Base-by-base conservation (phyloP, 2,113 vertebrate genomes). In the Leuciscus idus region DNA sequence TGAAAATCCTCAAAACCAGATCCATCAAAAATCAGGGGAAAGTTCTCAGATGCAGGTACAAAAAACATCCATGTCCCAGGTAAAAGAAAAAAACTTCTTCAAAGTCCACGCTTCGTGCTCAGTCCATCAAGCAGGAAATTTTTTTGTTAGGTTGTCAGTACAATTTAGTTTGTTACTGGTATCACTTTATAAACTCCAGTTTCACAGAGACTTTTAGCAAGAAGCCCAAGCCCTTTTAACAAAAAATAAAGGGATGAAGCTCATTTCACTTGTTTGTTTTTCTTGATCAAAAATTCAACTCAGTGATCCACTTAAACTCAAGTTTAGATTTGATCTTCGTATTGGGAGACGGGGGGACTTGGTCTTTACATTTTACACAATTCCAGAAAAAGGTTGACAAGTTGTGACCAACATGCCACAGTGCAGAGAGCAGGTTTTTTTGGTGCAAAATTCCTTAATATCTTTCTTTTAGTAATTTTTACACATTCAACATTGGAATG, bases 81-180 rank as follows among this genome's bases (percentile, higher is more conserved):
- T 33, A 74, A 13, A 36, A 39, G 4, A 4, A 17, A 48, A 36
- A 85, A 85, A 43, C 10, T 15, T 46, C 46, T 73, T 50, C 80
- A 79, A 12, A 15, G 79, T 59, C 48, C 80, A 80, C 10, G 68
- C 85, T 84, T 84, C 84, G 57, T 9, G 62, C 17, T 82, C 48
- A 84, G 68, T 57, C 68, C 82, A 59, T 70, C 62, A 52, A 48
- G 33, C 75, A 76, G 43, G 12, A 21, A 28, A 64, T 30, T 11
- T 3, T 73, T 50, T 33, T 68, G 57, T 64, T 70, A 55, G 57
- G 55, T 74, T 26, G 46, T 84, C 75, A 81, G 82, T 62, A n/a
- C 61, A 39, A 26, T n/a, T 82, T 21, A 59, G 12, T 84, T 48
- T 86, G 19, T 81, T 75, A 84, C 23, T 55, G 23, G 8, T 64